Conservation (phyloP, 2,797 vertebrate genomes). For the Arctocebus calabarensis region DNA sequence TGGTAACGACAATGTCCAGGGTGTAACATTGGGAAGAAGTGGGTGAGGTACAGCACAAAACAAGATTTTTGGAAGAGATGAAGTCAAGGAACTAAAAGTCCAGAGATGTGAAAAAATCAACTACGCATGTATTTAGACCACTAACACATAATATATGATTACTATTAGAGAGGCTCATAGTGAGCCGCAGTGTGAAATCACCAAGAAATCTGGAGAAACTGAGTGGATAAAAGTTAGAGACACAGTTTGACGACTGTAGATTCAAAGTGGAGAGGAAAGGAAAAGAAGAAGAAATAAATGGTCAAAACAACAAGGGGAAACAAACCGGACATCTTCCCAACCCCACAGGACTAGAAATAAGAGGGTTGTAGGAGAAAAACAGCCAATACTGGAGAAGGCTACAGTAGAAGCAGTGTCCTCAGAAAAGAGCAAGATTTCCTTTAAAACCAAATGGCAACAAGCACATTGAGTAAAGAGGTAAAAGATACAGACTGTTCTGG, state of each 20-base stretch:
- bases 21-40: background rate
- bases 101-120: background rate
- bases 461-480: background rate
- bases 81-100: background rate
- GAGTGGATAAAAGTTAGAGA: background rate
- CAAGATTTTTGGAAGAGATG: background rate
- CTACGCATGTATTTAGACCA: background rate
- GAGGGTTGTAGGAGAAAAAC: background rate
- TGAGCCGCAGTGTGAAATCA: background rate
- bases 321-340: background rate
- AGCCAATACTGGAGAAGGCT: background rate
- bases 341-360: background rate
- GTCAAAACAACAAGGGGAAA: background rate
- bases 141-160: background rate
- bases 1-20: background rate
- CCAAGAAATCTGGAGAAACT: background rate
- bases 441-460: background rate
- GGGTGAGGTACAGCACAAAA: background rate
- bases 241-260: background rate
- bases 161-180: background rate
- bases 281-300: background rate
- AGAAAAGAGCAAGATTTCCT: background rate
- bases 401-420: background rate
- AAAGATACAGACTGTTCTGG: background rate
- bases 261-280: background rate